Evolutionary conservation across 2,888 invertebrate genomes (phyloP).

Genomic region (Zhuqinia jingwanae): DNA sequence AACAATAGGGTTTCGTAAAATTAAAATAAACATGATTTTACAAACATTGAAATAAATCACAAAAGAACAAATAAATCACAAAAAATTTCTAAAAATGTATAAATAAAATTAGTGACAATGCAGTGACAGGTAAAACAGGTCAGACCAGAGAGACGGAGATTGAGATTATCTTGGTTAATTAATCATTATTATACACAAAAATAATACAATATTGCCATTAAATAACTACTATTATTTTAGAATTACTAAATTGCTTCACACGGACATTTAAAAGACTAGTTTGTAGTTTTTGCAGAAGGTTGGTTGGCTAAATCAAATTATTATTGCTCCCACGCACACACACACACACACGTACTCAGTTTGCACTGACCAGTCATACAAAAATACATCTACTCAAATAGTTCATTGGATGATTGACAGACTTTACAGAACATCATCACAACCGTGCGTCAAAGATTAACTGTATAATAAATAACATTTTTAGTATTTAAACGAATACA

Average conservation of each 20-base stretch:
- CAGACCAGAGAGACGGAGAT: slow-evolving; percentile 36
- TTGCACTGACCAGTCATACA: background rate
- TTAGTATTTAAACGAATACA: too few species aligned
- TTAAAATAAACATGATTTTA: background rate
- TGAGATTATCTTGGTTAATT: slow-evolving; percentile 46
- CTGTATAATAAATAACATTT: too few species aligned
- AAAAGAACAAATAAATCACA: slow-evolving; percentile 11
- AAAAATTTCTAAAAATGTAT: too few species aligned
- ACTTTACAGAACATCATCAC: background rate
- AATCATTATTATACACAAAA: too few species aligned
- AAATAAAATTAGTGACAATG: too few species aligned
- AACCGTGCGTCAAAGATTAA: background rate
- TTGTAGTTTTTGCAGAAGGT: background rate
- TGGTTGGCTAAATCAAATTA: background rate
- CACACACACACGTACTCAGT: too few species aligned
- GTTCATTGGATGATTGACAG: too few species aligned
- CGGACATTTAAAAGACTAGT: slow-evolving; percentile 29
- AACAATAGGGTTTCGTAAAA: background rate
- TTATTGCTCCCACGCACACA: background rate
- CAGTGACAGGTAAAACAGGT: background rate
- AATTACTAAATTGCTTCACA: background rate
- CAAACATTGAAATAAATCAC: background rate
- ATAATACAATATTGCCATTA: background rate
- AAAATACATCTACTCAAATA: too few species aligned
- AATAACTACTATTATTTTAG: slow-evolving; percentile 5